Evolutionary conservation across 2,888 invertebrate species (phyloP).

Genomic region (Epinotia ramella): DNA sequence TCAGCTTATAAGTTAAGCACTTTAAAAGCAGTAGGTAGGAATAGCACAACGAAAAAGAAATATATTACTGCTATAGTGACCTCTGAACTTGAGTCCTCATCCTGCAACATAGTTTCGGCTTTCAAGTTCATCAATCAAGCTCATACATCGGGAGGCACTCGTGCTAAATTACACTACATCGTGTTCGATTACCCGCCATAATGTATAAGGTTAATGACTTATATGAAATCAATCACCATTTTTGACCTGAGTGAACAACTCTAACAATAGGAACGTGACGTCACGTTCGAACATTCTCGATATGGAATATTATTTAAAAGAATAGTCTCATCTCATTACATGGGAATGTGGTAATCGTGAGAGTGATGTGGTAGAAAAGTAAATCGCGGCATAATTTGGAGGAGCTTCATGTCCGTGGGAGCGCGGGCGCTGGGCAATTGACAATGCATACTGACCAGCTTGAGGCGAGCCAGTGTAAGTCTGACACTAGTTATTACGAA

Average conservation of each 20-base stretch:
- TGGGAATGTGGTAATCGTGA: constrained; percentile 58
- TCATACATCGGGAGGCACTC: constrained; percentile 7
- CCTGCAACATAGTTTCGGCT: background rate
- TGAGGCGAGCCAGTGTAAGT: background rate
- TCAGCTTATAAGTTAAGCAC: no score
- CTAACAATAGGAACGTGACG: no score
- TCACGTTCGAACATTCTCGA: constrained; percentile 45
- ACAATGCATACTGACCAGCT: background rate
- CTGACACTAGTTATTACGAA: background rate
- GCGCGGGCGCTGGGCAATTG: constrained; percentile 28
- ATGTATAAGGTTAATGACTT: constrained; percentile 22
- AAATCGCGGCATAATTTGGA: constrained; percentile 60
- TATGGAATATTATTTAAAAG: constrained; percentile 49
- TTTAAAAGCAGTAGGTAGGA: background rate
- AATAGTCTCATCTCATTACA: constrained; percentile 42
- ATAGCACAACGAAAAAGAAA: background rate
- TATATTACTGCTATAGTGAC: background rate
- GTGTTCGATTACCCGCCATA: constrained; percentile 25
- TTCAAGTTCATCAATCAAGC: constrained; percentile 21
- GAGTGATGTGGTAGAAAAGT: constrained; percentile 58
- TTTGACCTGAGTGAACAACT: constrained; percentile 8
- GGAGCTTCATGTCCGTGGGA: constrained; percentile 57
- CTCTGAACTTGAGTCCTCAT: constrained; percentile 7
- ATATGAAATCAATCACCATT: constrained; percentile 33
- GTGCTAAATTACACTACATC: constrained; percentile 26